Conservation (phyloP, 2,888 invertebrate genomes). For the Apodemia mormo region DNA sequence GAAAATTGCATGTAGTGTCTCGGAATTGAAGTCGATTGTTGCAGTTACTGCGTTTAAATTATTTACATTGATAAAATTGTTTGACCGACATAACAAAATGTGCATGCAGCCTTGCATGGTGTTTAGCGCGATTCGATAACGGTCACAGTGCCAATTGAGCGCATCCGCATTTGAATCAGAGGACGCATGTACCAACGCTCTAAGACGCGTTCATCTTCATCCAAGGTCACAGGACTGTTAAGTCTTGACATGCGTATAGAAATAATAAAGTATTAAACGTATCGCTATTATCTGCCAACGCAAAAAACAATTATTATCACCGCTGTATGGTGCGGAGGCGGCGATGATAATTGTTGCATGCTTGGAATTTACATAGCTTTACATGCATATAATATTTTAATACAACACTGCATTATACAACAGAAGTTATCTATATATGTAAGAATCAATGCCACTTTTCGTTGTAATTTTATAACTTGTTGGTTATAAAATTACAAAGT, state of each 20-base stretch:
- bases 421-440: too few species aligned
- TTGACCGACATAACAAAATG: constrained; percentile 35
- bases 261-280: constrained; percentile 26
- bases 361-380: too few species aligned
- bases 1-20: too few species aligned
- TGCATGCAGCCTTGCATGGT: constrained; percentile 65
- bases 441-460: too few species aligned
- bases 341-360: background rate
- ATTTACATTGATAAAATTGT: constrained; percentile 2
- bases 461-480: too few species aligned
- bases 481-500: too few species aligned
- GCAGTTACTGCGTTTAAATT: too few species aligned
- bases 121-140: constrained; percentile 78
- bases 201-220: constrained; percentile 69
- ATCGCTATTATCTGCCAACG: constrained; percentile 20
- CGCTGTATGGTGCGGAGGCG: background rate
- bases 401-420: too few species aligned
- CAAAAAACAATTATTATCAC: background rate
- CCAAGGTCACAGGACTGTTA: constrained; percentile 60
- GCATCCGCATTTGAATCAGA: constrained; percentile 79
- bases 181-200: constrained; percentile 57
- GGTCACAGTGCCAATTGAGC: constrained; percentile 70
- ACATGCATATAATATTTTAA: too few species aligned
- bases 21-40: too few species aligned
- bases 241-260: constrained; percentile 30